Evolutionary conservation across 64 coral and sea anemone species (phyloP), one percentile per base, ranked within the genome.

Genomic region (Stylophora pistillata): DNA sequence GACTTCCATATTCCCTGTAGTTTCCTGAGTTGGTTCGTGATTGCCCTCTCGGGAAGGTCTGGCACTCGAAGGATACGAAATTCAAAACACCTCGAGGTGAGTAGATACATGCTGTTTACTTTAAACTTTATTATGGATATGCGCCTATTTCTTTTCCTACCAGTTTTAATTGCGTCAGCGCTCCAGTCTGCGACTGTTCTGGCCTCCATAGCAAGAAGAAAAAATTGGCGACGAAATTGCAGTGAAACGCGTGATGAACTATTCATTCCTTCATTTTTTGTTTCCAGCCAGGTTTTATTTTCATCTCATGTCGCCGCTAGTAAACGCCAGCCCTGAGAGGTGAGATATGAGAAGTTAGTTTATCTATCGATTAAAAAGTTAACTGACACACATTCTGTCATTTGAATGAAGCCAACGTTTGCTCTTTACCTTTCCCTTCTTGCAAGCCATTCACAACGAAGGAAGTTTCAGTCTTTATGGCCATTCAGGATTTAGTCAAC

Each of bases 31-130:
- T 93, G 1, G 81, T 97, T 23, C 86, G 89, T 53, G 87, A 97
- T 15, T 89, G 75, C 13, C 56, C 62, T 9, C 88, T 93, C 73
- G 95, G 95, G 20, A 93, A 83, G 54, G 76, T 97, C 73, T 97
- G 95, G 95, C 74, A 97, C 63, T 78, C 64, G 15, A 97, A 93
- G 78, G 95, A 97, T 53, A 68, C 71, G 15, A 93, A 93, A 79
- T 97, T 97, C 65, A 64, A 87, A 33, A 97, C 82, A 9, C 95
- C 95, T 71, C 41, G 95, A 93, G 90, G 95, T 97, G 70, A 68
- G 77, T 84, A 21, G 37, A 60, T 12, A 55, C 12, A 57, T 56
- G 0, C 9, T 17, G 3, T 31, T 16, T 16, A 32, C 33, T 29
- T 9, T 16, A 2, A 33, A 12, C 71, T 74, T 16, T 74, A 13